Evolutionary conservation across 1,140 invertebrate genomes (phyloP).

Genomic region (Drosophila quadrilineata): DNA sequence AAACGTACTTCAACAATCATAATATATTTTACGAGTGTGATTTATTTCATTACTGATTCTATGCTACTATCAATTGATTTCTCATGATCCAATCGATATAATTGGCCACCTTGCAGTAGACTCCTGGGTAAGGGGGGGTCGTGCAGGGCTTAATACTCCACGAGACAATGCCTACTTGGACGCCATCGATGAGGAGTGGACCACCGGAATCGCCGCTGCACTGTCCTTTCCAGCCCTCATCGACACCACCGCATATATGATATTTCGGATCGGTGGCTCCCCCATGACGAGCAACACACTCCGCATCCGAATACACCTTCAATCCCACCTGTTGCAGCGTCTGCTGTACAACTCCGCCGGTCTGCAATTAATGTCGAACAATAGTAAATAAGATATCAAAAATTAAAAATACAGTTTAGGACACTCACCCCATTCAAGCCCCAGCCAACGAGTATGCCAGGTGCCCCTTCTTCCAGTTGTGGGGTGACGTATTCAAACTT

Average conservation of each 20-base stretch:
- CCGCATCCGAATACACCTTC: conserved; percentile 74
- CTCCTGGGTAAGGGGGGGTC: conserved; percentile 78
- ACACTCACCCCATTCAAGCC: conserved; percentile 63
- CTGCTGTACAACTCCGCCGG: conserved; percentile 64
- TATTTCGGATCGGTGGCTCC: conserved; percentile 47
- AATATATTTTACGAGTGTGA: not conserved
- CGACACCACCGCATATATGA: conserved; percentile 81
- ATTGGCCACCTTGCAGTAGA: conserved; percentile 81
- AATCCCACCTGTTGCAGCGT: conserved; percentile 76
- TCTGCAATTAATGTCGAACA: conserved; percentile 39
- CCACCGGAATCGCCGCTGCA: conserved; percentile 82
- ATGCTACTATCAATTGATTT: conserved; percentile 58
- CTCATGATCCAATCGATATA: conserved; percentile 81
- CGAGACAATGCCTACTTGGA: conserved; percentile 81
- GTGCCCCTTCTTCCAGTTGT: conserved; percentile 45
- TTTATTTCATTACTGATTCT: conserved; percentile 23
- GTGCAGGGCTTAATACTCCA: conserved; percentile 82
- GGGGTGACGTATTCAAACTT: conserved; percentile 42
- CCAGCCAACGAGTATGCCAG: conserved; percentile 70
- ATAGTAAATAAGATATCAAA: no score
- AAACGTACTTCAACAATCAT: not conserved
- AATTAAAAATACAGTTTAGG: not conserved
- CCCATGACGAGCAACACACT: conserved; percentile 62
- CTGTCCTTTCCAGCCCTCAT: conserved; percentile 82
- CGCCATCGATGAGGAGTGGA: conserved; percentile 69